These are phyloP conservation scores for Pollenia labialis DNA, from an alignment of 2,888 invertebrate species.

Conservation along the genomic window DNA sequence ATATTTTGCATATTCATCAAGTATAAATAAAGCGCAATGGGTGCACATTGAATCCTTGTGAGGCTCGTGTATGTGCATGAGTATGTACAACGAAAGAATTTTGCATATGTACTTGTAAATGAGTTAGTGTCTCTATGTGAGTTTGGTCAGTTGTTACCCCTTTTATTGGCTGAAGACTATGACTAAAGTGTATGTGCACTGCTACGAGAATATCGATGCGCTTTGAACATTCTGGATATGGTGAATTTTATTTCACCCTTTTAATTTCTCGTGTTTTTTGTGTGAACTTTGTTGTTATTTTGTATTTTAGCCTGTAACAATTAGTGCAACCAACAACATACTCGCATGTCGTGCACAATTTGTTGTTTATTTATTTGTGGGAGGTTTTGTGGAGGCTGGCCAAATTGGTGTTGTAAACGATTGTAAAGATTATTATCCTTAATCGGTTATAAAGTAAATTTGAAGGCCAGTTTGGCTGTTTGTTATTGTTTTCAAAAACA, in stretches of 20 bases:
- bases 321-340: conserved; percentile 70
- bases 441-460: conserved; percentile 37
- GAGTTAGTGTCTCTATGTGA: neutral
- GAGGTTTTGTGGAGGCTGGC: conserved; percentile 52
- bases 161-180: conserved; percentile 19
- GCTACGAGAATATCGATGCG: conserved; percentile 63
- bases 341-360: conserved; percentile 61
- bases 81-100: conserved; percentile 27
- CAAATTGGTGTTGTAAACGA: conserved; percentile 43
- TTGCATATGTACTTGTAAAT: conserved; percentile 18
- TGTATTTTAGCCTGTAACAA: conserved; percentile 70
- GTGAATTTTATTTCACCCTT: conserved; percentile 61
- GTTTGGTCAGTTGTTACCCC: conserved; percentile 62
- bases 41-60: conserved; percentile 62
- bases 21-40: conserved; percentile 72
- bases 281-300: conserved; percentile 49
- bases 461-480: neutral
- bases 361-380: conserved; percentile 63
- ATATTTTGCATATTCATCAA: conserved; percentile 73
- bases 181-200: conserved; percentile 47
- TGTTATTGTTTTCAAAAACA: neutral
- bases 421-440: conserved; percentile 7
- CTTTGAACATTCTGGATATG: conserved; percentile 61
- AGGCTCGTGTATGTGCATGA: conserved; percentile 24
- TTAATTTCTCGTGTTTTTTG: neutral